Base-by-base conservation (phyloP, 2,888 invertebrate species). In the Sarcophaga variegata region DNA sequence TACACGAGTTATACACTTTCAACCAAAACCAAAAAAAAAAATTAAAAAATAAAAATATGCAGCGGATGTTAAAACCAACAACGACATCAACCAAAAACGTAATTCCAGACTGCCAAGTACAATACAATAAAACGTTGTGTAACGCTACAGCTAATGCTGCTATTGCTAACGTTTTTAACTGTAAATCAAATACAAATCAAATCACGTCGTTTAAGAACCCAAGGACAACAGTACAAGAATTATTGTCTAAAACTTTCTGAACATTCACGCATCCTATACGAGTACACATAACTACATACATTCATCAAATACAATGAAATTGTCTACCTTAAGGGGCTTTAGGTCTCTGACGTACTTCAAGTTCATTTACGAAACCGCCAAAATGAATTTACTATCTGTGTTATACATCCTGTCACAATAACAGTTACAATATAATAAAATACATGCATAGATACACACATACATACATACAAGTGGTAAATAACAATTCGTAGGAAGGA, bases 231-330 rank as follows among this genome's bases (percentile, higher is more conserved):
- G 20, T 37, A 60, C 45, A 81, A 81, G 45, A 60, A 37, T 59
- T 22, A 17, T 20, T 59, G 17, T 59, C 37, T 22, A 67, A 74
- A 74, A 74, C 60, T 81, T 67, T 66, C 25, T 72, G 47, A 60
- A 59, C 59, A 22, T 20, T 37, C 66, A 66, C 22, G 17, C 70
- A 62, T 17, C 22, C 12, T 20, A 47, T 20, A 20, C 63, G 27
- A 11, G 47, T 22, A 47, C 54, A 22, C 5, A 59, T 17, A 60
- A 11, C 47, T 22, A 47, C 54, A 22, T 14, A 27, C 25, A 60
- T 8, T 22, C 72, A 49, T 14, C 27, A 8, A 10, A 37, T 17
- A 60, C 45, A 75, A 49, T 20, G 27, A 79, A 79, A 27, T 79
- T 79, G n/a, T 70, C 63, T 54, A 45, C 22, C 54, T 37, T 47